Evolutionary conservation across 2,797 vertebrate genomes (phyloP), one percentile per base, ranked within the genome.

Genomic region (Cryptoprocta ferox): DNA sequence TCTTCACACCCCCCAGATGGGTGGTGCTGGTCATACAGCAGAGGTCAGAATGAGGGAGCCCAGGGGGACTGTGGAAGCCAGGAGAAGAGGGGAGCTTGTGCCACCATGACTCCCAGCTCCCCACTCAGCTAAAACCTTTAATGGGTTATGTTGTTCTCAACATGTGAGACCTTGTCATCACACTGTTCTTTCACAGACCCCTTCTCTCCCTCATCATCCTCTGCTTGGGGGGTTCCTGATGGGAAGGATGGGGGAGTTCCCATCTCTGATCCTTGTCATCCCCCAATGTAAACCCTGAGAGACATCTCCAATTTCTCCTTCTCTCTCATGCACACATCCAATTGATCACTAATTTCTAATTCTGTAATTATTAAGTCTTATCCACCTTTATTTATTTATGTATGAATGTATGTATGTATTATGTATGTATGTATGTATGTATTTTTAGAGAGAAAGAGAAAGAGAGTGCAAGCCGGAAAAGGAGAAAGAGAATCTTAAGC

Each of bases 311-410:
- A 56, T 88, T 89, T 66, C 32, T 61, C 16, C 21, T 70, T 76
- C 32, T 82, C 8, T 63, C 48, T 96, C 50, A 39, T 16, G 35
- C 26, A 9, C 63, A 86, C 35, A 70, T 80, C 86, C 26, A 85
- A 53, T 13, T 50, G 56, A 68, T 85, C 21, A 61, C 28, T 37
- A 96, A 63, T 14, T 78, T 68, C 50, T 84, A 11, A 45, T 39
- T 93, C 21, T 93, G 3, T 63, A 63, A 39, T 83, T 35, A 96
- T 45, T 28, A 9, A 16, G 21, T 75, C n/a, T 66, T 79, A 92
- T 12, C 78, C 21, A 35, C n/a, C 30, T 48, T 53, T n/a, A 89
- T 45, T 42, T 42, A 42, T 48, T 53, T 35, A 89, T 59, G 56
- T 59, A 24, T 59, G 21, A 53, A 53, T 59, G 19, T 59, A 19